phyloP scores from a whole-genome alignment of 2,888 invertebrate genomes.

The Zaprionus obscuricornis region DNA sequence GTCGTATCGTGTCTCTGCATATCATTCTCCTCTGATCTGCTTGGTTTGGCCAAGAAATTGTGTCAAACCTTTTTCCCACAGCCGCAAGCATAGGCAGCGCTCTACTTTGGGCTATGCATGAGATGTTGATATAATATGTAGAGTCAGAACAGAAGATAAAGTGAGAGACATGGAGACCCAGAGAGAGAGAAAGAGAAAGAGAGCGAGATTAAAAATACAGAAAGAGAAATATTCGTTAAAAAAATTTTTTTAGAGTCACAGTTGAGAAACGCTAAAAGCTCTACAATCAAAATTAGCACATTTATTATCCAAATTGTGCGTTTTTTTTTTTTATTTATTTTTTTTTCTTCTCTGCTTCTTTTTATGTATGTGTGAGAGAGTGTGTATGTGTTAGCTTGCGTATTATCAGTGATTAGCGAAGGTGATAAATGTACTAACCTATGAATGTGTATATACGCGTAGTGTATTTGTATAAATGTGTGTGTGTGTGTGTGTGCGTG shows the following conservation, averaged over 20 bases:
- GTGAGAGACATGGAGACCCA: too few relatives aligned
- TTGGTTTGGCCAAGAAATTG: too few relatives aligned
- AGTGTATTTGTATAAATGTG: background rate
- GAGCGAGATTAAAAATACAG: conserved; percentile 2
- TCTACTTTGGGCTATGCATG: too few relatives aligned
- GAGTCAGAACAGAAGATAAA: too few relatives aligned
- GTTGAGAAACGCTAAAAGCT: conserved; percentile 12
- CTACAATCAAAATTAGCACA: conserved; percentile 60
- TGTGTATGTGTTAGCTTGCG: conserved; percentile 36
- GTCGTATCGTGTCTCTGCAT: too few relatives aligned
- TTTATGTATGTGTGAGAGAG: conserved; percentile 12
- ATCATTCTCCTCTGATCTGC: too few relatives aligned
- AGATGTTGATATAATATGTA: too few relatives aligned
- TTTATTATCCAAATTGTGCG: conserved; percentile 51
- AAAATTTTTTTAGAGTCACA: conserved; percentile 15
- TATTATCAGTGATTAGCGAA: conserved; percentile 61
- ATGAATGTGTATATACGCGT: conserved; percentile 10
- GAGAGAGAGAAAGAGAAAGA: background rate
- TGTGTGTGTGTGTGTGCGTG: conserved; percentile 1
- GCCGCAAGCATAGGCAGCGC: too few relatives aligned
- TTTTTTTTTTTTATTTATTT: conserved; percentile 9
- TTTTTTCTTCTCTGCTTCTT: background rate
- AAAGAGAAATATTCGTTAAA: too few relatives aligned
- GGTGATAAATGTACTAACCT: conserved; percentile 28
- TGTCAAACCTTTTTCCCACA: conserved; percentile 46